A percentile compares a stretch with the other conserved stretches of the same genome.
Conservation (phyloP, 2,797 vertebrate species). For the Podargus strigoides region DNA sequence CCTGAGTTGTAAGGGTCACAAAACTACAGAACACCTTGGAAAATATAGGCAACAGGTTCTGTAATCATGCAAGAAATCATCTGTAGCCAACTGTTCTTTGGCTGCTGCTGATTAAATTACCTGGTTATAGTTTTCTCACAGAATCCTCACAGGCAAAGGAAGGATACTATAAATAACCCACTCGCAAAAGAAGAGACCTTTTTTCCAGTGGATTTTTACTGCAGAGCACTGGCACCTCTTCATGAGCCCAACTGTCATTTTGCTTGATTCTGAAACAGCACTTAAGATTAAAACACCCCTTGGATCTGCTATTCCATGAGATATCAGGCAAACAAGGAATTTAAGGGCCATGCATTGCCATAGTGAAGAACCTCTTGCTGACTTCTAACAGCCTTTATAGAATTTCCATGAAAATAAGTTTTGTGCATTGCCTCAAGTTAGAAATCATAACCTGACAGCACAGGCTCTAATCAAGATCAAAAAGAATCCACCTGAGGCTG, state of each 20-base stretch:
- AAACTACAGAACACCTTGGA: neutral
- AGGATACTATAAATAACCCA: neutral
- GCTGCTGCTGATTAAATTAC: neutral
- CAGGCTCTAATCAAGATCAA: neutral
- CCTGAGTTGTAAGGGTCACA: neutral
- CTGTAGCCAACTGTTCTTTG: neutral
- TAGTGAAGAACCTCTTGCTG: neutral
- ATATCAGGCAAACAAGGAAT: neutral
- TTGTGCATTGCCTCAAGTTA: neutral
- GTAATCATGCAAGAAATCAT: neutral
- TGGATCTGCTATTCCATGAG: neutral
- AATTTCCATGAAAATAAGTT: neutral
- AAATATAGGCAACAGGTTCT: neutral
- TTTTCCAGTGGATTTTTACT: neutral
- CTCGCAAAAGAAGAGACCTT: neutral
- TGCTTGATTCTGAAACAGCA: neutral
- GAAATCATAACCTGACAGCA: neutral
- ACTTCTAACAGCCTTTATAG: neutral
- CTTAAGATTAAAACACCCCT: neutral
- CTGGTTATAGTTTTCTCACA: neutral
- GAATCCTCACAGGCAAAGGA: neutral
- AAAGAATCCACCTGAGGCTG: neutral
- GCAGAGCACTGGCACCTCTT: neutral
- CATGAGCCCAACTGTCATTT: rapidly evolving
- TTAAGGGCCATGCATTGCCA: neutral